Evolutionary conservation across 2,888 invertebrate genomes (phyloP).

Genomic region (Brenthis ino): DNA sequence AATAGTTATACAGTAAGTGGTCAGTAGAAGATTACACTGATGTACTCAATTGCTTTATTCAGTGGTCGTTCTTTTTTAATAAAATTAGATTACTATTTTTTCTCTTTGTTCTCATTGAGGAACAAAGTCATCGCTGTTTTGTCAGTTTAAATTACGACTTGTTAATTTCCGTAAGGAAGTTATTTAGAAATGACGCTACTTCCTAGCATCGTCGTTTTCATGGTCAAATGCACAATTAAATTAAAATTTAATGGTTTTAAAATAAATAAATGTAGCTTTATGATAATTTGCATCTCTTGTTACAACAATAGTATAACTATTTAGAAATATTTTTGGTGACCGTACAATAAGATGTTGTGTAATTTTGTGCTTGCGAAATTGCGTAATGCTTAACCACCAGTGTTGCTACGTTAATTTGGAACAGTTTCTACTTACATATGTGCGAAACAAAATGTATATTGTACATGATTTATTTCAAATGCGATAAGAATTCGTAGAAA

Average conservation of each 20-base stretch:
- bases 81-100: not conserved
- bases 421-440: conserved; percentile 2
- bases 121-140: conserved; percentile 15
- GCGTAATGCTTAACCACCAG: conserved; percentile 12
- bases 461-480: not conserved
- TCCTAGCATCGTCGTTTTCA: conserved; percentile 13
- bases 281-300: not conserved
- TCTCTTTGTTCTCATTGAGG: conserved; percentile 3
- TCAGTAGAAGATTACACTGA: conserved; percentile 20
- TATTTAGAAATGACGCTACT: conserved; percentile 18
- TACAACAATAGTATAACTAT: not conserved
- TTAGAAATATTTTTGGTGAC: conserved; percentile 1
- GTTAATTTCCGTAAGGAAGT: conserved; percentile 20
- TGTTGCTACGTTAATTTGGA: conserved; percentile 12
- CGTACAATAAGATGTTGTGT: conserved; percentile 16
- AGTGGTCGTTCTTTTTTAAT: not conserved
- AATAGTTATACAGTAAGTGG: conserved; percentile 34
- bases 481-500: not conserved
- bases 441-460: not conserved
- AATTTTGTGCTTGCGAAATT: conserved; percentile 21
- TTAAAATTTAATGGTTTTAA: conserved; percentile 4
- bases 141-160: conserved; percentile 12
- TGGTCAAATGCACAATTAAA: conserved; percentile 10
- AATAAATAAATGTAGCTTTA: not conserved
- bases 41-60: conserved; percentile 3